Base-by-base conservation (phyloP, 2,888 invertebrate species). In the Cataglyphis albicans region DNA sequence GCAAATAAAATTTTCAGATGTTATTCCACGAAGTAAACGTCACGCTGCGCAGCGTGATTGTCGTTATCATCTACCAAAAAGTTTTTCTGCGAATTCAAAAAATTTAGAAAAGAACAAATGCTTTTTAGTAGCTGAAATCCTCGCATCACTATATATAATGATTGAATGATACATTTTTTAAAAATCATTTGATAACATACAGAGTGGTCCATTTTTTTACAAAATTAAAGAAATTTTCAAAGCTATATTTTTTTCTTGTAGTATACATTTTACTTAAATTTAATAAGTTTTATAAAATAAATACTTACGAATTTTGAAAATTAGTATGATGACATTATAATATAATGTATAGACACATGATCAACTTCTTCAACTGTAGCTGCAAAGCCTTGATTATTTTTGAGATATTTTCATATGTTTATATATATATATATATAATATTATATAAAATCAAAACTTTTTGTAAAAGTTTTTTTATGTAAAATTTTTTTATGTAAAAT, bases 11-110 rank as follows among this genome's bases (percentile, higher is more conserved):
- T 70, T 70, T 78, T 59, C 70, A 78, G 68, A 70, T 57, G 32
- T 10, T 68, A 57, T 78, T 78, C 78, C 57, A 25, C 78, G 78
- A 78, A 78, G 6, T 57, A 29, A 44, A 70, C 78, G 78, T 78
- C 78, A 78, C 9, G 7, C 38, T 15, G 32, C 41, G 57, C 70
- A 41, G 38, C 55, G 25, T 25, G 59, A 25, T 12, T 15, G 25
- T 41, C 68, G 52, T 78, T 78, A 68, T 57, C 68, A 68, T 78
- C 32, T 57, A 29, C 21, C 41, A 38, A 70, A 78, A 78, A 78
- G 70, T 78, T 78, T 78, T 78, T 78, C 70, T 44, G 32, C 41
- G 41, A 78, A 32, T 7, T 78, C 10, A 25, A 12, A 52, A 48
- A 25, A 44, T 78, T 55, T 29, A 21, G 15, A 78, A 32, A 57